phyloP scores from a whole-genome alignment of 2,113 vertebrate genomes.

The Tenrec ecaudatus region DNA sequence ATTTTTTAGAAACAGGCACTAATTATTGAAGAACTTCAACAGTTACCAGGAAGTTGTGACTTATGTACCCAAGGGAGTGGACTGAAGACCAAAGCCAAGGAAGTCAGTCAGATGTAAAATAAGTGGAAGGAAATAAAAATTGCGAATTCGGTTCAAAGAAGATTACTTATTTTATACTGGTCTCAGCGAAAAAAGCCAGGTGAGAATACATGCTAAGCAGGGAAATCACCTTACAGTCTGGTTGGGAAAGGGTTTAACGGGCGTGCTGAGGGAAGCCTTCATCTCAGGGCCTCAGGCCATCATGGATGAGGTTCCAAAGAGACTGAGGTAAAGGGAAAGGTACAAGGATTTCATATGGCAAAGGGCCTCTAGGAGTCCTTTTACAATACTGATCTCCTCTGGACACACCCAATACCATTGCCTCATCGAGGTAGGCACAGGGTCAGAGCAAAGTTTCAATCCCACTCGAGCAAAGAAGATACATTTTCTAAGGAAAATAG shows the following conservation, averaged over 20 bases:
- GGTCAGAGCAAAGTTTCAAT: neutral
- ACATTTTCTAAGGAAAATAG: slow-evolving; percentile 37
- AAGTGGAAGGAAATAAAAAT: slow-evolving; percentile 59
- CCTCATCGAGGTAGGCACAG: neutral
- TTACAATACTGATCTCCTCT: slow-evolving; percentile 36
- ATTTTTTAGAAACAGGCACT: slow-evolving; percentile 10
- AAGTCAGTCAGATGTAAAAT: neutral
- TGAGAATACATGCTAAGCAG: neutral
- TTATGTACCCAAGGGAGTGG: neutral
- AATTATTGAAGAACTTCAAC: neutral
- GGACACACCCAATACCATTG: slow-evolving; percentile 26
- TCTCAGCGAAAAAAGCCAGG: slow-evolving; percentile 43
- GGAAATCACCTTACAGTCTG: slow-evolving; percentile 38
- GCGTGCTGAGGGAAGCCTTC: neutral
- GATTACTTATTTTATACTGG: slow-evolving; percentile 67
- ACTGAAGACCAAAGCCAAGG: neutral
- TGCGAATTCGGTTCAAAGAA: slow-evolving; percentile 41
- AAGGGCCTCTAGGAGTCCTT: slow-evolving; percentile 22
- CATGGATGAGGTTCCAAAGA: slow-evolving; percentile 47
- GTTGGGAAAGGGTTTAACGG: slow-evolving; percentile 57
- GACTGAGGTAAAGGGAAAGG: slow-evolving; percentile 16
- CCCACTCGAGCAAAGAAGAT: slow-evolving; percentile 43
- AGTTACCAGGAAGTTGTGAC: neutral
- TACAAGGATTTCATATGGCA: neutral
- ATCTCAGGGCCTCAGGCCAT: neutral